Percentiles rank a stretch among this genome's conserved stretches.
Evolutionary conservation across 1,140 invertebrate genomes (phyloP).

Genomic region (Scylla paramamosain): DNA sequence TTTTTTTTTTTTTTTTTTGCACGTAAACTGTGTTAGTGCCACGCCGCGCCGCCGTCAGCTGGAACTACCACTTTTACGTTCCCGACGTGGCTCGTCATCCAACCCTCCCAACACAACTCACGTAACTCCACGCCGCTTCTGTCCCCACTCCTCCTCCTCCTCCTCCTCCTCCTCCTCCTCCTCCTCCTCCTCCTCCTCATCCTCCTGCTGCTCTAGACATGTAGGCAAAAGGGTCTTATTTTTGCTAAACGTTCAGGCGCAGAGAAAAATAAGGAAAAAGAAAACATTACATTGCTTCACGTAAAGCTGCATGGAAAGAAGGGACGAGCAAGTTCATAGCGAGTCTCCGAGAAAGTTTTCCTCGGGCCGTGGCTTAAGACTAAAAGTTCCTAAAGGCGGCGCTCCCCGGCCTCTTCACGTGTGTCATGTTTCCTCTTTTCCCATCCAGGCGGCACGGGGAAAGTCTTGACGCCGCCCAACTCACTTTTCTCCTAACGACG

Average conservation of each 20-base stretch:
- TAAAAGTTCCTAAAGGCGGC: not conserved
- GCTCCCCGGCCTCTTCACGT: not conserved
- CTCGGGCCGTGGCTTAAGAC: not conserved
- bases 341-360: not conserved
- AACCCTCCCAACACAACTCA: not conserved
- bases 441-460: not conserved
- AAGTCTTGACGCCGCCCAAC: no score
- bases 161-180: no score
- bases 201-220: not conserved
- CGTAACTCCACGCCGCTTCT: not conserved
- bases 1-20: not conserved
- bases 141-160: no score
- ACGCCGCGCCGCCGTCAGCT: not conserved
- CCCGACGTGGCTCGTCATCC: conserved; percentile 7
- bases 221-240: not conserved
- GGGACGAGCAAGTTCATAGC: not conserved
- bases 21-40: not conserved
- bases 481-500: no score
- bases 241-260: not conserved
- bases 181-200: no score
- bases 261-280: not conserved
- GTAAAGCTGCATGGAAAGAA: not conserved
- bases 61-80: not conserved
- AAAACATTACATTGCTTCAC: not conserved
- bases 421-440: not conserved